Evolutionary conservation across 2,797 vertebrate genomes (phyloP), one percentile per base, ranked within the genome.

Genomic region (Strix occidentalis): DNA sequence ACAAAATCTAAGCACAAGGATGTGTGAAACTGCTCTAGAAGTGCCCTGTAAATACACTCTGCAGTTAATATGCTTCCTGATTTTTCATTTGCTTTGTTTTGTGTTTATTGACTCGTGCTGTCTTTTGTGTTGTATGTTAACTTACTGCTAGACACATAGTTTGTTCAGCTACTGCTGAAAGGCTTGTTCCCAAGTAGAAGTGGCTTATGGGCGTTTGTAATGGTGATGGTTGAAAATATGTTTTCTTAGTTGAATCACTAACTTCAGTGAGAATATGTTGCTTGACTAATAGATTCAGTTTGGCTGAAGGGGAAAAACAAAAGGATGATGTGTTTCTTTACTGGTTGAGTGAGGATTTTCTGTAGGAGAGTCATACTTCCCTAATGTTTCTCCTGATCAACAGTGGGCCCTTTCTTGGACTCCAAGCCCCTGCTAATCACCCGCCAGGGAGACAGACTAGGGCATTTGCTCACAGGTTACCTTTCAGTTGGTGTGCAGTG

Each of bases 11-110:
- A 61, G 50, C 43, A 12, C 20, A 41, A 31, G 26, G 24, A 28
- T 56, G 15, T 53, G 20, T 33, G 39, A 28, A 78, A 33, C 33
- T 46, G 43, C 56, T 68, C 8, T 69, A 10, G 35, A 53, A 54
- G 3, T 82, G 15, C 63, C 7, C 19, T 39, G 14, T 61, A 13
- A 24, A 45, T 64, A 10, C 2, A 3, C 29, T 77, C 43, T 63
- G 13, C 31, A 37, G 21, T 84, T 65, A 78, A 46, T 17, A 60
- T 46, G 33, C 50, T 69, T 90, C 35, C 18, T 46, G 24, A 10
- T 26, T 68, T 93, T 84, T 72, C 18, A 16, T 86, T 87, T 85
- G 31, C 33, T 93, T 93, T 71, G 37, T 33, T 79, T 77, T 71
- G 25, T 53, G n/a, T 56, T 64, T 72, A 31, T 56, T 77, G 70